Evolutionary conservation across 2,888 invertebrate species (phyloP).

Genomic region (Pollenia angustigena): DNA sequence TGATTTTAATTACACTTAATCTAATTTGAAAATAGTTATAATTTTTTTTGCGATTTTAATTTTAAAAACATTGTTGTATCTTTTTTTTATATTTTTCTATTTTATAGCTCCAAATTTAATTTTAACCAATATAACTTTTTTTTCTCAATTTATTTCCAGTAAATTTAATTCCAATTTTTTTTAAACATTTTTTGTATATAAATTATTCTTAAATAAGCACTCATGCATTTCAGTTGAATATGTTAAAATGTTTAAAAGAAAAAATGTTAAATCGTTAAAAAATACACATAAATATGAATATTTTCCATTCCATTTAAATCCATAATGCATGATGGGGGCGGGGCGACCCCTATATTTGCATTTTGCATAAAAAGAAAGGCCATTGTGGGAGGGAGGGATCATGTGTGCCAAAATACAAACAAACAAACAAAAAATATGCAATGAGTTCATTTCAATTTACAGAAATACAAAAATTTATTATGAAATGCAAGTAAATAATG

Average conservation of each 20-base stretch:
- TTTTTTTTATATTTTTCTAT: neutral
- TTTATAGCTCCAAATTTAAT: neutral
- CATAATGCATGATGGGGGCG: conserved; percentile 18
- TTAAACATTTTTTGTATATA: conserved; percentile 1
- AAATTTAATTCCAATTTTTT: neutral
- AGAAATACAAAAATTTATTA: neutral
- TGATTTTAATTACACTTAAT: no score
- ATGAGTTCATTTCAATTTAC: conserved; percentile 4
- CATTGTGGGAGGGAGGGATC: neutral
- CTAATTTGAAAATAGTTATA: no score
- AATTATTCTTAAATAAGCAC: conserved; percentile 23
- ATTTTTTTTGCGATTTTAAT: no score
- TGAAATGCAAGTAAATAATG: conserved; percentile 3
- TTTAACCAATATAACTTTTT: neutral
- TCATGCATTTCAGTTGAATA: conserved; percentile 12
- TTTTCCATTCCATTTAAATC: conserved; percentile 45
- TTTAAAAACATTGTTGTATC: neutral
- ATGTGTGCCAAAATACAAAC: neutral
- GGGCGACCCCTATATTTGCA: conserved; percentile 2
- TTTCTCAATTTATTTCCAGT: conserved; percentile 2
- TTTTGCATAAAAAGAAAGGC: neutral
- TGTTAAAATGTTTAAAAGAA: conserved; percentile 12
- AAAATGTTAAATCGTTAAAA: conserved; percentile 19
- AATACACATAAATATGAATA: conserved; percentile 2
- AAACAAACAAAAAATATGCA: neutral